Evolutionary conservation across 2,888 invertebrate genomes (phyloP).

Genomic region (Drosophila affinis): DNA sequence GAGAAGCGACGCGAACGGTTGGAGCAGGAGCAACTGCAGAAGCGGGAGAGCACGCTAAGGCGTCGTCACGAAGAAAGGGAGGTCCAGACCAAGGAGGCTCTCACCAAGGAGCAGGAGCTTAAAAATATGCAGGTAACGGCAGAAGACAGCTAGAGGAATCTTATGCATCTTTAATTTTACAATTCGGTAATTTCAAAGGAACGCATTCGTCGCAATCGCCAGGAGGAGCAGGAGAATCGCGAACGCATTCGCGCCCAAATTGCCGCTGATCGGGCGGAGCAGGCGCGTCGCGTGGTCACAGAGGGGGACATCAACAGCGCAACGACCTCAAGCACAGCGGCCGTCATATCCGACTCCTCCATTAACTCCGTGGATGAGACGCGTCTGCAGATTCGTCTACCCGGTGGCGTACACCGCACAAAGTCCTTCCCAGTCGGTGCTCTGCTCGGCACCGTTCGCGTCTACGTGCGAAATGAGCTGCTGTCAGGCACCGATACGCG

Average conservation of each 20-base stretch:
- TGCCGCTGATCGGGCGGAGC: constrained; percentile 91
- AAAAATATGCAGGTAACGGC: constrained; percentile 66
- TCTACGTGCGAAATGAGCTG: constrained; percentile 87
- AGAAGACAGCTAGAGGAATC: neutral
- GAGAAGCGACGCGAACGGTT: constrained; percentile 92
- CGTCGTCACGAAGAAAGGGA: constrained; percentile 90
- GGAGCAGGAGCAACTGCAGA: constrained; percentile 93
- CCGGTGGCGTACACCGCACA: constrained; percentile 89
- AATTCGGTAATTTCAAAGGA: constrained; percentile 85
- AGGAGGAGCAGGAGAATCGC: constrained; percentile 93
- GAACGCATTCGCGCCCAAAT: constrained; percentile 95
- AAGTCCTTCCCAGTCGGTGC: constrained; percentile 94
- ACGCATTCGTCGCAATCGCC: constrained; percentile 91
- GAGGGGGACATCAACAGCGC: constrained; percentile 56
- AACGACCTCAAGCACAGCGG: constrained; percentile 65
- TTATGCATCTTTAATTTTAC: neutral
- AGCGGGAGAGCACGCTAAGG: constrained; percentile 88
- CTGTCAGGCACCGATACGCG: constrained; percentile 49
- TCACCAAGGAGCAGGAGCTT: constrained; percentile 80
- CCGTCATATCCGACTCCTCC: constrained; percentile 56
- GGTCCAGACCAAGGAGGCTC: constrained; percentile 85
- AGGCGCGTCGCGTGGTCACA: constrained; percentile 88
- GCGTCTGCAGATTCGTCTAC: constrained; percentile 90
- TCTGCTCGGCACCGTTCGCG: constrained; percentile 93
- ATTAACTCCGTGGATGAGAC: constrained; percentile 84